Base-by-base conservation (phyloP, 2,797 vertebrate genomes). In the Hyperoplus immaculatus region DNA sequence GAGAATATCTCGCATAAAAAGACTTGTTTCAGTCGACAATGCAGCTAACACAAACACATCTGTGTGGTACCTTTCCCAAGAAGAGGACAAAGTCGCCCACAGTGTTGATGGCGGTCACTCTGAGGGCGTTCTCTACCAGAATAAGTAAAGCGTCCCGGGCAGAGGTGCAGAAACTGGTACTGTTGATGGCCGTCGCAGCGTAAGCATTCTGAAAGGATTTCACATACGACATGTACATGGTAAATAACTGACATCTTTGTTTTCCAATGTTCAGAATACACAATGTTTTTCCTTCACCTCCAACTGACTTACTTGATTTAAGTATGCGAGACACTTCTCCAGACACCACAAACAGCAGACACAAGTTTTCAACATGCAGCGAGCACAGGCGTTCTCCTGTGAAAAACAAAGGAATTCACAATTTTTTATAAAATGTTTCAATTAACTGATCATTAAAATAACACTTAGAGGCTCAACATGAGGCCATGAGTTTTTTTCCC, bases 331-430 rank as follows among this genome's bases (percentile, higher is more conserved):
- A 95, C 98, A 99, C 96, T 98, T 99, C 93, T 99, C 97, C 38
- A 99, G 95, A 95, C 98, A 99, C 98, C 98, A 99, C 93, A 99
- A 92, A 92, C 98, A 99, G 94, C 98, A 99, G 87, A 99, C 96
- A 74, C 98, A 99, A 41, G 96, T 94, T 92, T 99, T 99, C 85
- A 99, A 86, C 95, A 99, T 94, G 92, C 98, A 99, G 10, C 97
- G 96, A 69, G 98, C 97, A 76, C 96, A 98, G 46, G 96, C 97
- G 49, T 99, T 99, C 89, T 99, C 97, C 98, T 99, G 69, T 1
- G 4, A 58, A 12, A 29, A 43, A 29, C 1, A 2, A 50, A 42
- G 6, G 64, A 12, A 72, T 9, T 4, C n/a, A 53, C 8, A 42
- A 53, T 8, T 7, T 8, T n/a, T 41, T 3, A 14, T 39, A 15